Percentiles rank a stretch among this genome's conserved stretches.
These are phyloP conservation scores for Aulostomus chinensis DNA, from an alignment of 2,797 vertebrate genomes.

Conservation along the genomic window DNA sequence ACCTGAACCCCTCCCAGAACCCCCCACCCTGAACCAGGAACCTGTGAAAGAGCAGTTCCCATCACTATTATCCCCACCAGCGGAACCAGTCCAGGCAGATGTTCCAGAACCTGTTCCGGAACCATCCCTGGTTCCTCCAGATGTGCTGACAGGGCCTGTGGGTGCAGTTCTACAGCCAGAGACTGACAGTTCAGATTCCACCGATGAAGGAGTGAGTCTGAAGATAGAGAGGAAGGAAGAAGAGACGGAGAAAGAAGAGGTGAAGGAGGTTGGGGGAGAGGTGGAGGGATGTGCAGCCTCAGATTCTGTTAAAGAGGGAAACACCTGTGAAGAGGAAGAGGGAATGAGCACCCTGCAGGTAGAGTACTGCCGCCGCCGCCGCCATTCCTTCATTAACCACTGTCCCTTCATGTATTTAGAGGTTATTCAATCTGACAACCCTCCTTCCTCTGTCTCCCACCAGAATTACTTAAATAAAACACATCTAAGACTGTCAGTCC, in stretches of 20 bases:
- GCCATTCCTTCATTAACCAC: background rate
- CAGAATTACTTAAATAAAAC: too few relatives aligned
- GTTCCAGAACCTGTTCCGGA: background rate
- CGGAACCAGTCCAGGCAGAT: constrained; percentile 7
- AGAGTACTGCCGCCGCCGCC: background rate
- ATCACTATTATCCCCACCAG: background rate
- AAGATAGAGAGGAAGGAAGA: constrained; percentile 19
- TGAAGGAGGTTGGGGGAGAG: too few relatives aligned
- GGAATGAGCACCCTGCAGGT: constrained; percentile 76
- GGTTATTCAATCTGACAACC: too few relatives aligned
- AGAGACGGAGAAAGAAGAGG: background rate
- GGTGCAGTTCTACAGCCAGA: constrained; percentile 38
- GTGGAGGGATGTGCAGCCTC: constrained; percentile 7
- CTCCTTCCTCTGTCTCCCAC: too few relatives aligned
- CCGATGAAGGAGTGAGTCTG: constrained; percentile 7
- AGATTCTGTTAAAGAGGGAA: constrained; percentile 35
- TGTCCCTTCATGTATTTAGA: too few relatives aligned
- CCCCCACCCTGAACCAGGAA: constrained; percentile 6
- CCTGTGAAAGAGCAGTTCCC: constrained; percentile 8
- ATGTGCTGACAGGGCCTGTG: constrained; percentile 7
- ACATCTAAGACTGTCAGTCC: too few relatives aligned
- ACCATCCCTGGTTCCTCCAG: background rate
- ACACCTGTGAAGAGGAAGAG: constrained; percentile 40
- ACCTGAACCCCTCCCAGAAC: background rate
- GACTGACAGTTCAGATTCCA: constrained; percentile 5